phyloP scores from a whole-genome alignment of 2,888 invertebrate species.

The Strigamia maritima region DNA sequence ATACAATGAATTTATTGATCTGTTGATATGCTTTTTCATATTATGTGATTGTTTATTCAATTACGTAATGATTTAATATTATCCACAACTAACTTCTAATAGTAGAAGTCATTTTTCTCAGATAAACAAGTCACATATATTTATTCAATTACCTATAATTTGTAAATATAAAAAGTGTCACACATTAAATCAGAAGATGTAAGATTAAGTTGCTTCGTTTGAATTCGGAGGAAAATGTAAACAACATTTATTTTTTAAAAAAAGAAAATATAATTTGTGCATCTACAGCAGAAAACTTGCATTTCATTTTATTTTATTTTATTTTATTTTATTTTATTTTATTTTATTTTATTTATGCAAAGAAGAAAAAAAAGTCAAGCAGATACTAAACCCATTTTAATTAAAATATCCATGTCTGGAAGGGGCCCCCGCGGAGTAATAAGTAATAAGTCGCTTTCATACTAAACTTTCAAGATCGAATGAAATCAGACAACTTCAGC shows the following conservation, averaged over 20 bases:
- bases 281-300: background rate
- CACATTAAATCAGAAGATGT: too few species aligned
- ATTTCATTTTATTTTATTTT: background rate
- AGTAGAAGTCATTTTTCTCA: too few species aligned
- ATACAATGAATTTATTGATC: too few species aligned
- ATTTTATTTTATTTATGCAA: background rate
- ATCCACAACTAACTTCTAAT: too few species aligned
- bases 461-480: background rate
- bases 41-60: too few species aligned
- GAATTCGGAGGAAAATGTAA: background rate
- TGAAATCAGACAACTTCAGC: background rate
- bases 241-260: background rate
- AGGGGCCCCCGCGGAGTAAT: background rate
- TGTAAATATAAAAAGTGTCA: too few species aligned
- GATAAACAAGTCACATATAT: too few species aligned
- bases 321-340: background rate
- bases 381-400: conserved; percentile 18
- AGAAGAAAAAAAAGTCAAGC: background rate
- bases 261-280: background rate
- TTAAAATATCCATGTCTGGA: conserved; percentile 9
- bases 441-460: conserved; percentile 14
- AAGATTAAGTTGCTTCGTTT: too few species aligned
- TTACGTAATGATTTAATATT: too few species aligned
- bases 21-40: too few species aligned
- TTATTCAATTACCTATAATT: too few species aligned